phyloP scores from a whole-genome alignment of 2,113 vertebrate species.

The Lynx canadensis region DNA sequence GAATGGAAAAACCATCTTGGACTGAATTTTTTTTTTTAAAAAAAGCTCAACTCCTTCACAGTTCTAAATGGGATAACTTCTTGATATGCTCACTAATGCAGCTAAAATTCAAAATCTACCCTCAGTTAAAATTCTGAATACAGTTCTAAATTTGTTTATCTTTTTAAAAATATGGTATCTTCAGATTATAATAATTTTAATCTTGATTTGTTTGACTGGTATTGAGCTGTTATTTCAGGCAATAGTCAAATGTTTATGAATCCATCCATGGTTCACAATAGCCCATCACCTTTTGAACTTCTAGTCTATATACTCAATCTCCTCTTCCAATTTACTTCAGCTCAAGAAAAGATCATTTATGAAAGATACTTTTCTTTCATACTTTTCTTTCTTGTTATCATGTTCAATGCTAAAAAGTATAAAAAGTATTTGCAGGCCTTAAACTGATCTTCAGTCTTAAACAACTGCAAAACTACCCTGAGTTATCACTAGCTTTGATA shows the following conservation, averaged over 20 bases:
- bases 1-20: neutral
- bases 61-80: neutral
- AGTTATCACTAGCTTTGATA: neutral
- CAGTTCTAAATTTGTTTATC: neutral
- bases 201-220: neutral
- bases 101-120: neutral
- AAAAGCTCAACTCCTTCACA: neutral
- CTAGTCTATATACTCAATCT: neutral
- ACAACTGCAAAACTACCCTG: neutral
- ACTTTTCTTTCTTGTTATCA: too few species aligned
- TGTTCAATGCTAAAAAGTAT: neutral
- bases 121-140: neutral
- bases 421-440: neutral
- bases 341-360: neutral
- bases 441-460: neutral
- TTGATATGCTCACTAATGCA: neutral
- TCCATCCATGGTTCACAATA: neutral
- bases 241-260: neutral
- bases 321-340: neutral
- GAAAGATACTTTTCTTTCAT: neutral
- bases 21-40: neutral
- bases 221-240: neutral
- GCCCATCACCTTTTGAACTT: neutral
- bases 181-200: neutral
- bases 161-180: neutral